phyloP scores from a whole-genome alignment of 1,140 invertebrate species.

The Pemphigus obesinymphae region DNA sequence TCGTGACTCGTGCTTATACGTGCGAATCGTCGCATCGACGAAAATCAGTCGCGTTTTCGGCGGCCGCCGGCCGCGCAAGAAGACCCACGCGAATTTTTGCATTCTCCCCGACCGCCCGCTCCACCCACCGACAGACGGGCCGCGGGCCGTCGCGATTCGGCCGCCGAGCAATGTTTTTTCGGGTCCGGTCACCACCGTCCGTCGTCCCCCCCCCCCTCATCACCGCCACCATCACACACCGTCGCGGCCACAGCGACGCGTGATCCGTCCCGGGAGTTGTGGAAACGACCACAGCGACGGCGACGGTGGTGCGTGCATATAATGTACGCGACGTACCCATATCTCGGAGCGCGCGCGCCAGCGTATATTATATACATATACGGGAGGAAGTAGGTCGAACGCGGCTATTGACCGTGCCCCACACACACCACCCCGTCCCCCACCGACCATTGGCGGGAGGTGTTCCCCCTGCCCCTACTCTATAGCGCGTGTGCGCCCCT shows the following conservation, averaged over 20 bases:
- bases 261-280: not conserved
- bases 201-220: too few relatives aligned
- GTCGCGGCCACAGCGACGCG: not conserved
- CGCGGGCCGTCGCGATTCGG: not conserved
- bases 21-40: too few relatives aligned
- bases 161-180: not conserved
- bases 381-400: conserved; percentile 36
- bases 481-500: not conserved
- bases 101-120: not conserved
- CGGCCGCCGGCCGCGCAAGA: not conserved
- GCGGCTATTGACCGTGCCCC: conserved; percentile 40
- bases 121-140: not conserved
- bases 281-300: not conserved
- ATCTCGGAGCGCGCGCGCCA: not conserved
- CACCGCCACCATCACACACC: too few relatives aligned
- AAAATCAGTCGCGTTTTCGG: not conserved
- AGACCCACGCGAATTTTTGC: conserved; percentile 33
- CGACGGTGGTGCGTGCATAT: not conserved
- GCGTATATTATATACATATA: not conserved
- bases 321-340: too few relatives aligned
- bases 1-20: too few relatives aligned
- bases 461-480: not conserved
- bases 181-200: conserved; percentile 18
- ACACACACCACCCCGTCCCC: not conserved
- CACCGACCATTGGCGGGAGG: not conserved